Percentiles rank a stretch among this genome's conserved stretches.
phyloP scores from a whole-genome alignment of 2,888 invertebrate genomes.

The Capitulum mitella region DNA sequence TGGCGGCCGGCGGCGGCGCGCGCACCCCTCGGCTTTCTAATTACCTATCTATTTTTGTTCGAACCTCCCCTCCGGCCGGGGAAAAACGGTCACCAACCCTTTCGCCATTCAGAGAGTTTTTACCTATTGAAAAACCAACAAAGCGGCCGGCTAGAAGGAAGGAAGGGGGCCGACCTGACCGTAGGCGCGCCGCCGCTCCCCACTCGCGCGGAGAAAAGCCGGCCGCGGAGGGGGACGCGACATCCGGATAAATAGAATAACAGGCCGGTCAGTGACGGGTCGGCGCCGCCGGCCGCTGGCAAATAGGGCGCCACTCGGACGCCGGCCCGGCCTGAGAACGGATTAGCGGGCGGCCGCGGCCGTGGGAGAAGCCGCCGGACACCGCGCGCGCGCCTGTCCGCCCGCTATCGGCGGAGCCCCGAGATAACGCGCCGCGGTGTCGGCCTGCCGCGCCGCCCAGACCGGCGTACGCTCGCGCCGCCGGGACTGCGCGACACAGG shows the following conservation, averaged over 20 bases:
- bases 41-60: slow-evolving; percentile 9
- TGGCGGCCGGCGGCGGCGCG: background rate
- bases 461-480: too few species aligned
- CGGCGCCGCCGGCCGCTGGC: background rate
- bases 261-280: background rate
- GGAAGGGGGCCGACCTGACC: background rate
- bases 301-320: background rate
- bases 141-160: background rate
- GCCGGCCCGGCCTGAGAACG: background rate
- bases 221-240: background rate
- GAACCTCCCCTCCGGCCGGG: background rate
- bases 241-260: slow-evolving; percentile 24
- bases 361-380: background rate
- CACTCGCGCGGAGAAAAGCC: background rate
- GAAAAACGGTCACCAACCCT: slow-evolving; percentile 21
- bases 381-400: background rate
- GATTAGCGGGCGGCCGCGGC: background rate
- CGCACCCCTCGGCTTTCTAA: slow-evolving; percentile 12
- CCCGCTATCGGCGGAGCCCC: background rate
- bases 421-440: background rate
- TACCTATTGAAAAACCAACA: slow-evolving; percentile 24
- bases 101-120: slow-evolving; percentile 21
- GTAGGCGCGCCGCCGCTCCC: background rate
- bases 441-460: background rate
- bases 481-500: too few species aligned